Conservation (phyloP, 2,113 vertebrate genomes). For the Carollia perspicillata region DNA sequence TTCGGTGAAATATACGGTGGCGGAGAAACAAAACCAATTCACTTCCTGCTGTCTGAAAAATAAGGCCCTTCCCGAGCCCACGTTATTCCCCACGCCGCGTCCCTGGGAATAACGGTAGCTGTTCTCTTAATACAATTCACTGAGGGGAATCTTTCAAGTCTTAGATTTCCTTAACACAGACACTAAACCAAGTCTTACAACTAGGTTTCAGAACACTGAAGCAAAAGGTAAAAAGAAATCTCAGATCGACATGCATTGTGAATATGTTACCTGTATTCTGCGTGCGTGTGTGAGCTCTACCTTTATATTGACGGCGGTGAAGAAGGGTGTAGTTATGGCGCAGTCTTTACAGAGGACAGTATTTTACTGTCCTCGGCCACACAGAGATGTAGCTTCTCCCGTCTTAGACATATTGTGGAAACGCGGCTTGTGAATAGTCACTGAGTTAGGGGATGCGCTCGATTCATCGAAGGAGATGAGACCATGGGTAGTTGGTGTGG, state of each 20-base stretch:
- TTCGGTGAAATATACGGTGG: neutral
- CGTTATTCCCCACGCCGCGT: neutral
- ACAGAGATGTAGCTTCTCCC: neutral
- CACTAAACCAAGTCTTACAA: neutral
- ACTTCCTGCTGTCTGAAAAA: neutral
- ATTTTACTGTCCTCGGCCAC: neutral
- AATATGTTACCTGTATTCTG: neutral
- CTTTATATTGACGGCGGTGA: neutral
- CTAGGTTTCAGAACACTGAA: neutral
- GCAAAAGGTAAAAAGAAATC: neutral
- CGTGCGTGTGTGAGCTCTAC: neutral
- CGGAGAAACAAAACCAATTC: neutral
- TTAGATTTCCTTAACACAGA: neutral
- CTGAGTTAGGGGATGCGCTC: neutral
- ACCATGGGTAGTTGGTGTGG: neutral
- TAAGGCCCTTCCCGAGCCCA: neutral
- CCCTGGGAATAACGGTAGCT: neutral
- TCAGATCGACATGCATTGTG: neutral
- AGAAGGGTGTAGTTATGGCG: neutral
- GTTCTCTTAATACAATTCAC: neutral
- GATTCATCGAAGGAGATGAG: neutral
- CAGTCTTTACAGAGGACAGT: neutral
- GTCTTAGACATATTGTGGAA: neutral
- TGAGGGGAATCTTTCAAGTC: neutral
- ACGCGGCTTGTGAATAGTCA: neutral